phyloP scores from a whole-genome alignment of 2,797 vertebrate species.

The Brotogeris chrysoptera region DNA sequence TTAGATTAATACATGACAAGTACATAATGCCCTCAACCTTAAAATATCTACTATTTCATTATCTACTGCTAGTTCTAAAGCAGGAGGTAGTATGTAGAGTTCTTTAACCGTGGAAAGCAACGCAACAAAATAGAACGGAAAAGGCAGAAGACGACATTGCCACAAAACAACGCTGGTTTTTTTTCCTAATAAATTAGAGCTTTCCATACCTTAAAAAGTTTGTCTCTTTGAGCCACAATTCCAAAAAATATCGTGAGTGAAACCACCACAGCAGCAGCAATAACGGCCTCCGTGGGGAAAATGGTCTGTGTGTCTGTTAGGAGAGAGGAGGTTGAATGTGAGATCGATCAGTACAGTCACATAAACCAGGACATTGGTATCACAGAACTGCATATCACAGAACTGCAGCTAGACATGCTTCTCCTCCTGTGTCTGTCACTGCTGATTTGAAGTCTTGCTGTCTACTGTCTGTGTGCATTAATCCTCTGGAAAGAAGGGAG shows the following conservation, averaged over 20 bases:
- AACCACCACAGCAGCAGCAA: constrained; percentile 85
- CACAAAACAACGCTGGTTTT: not conserved
- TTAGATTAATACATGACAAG: not conserved
- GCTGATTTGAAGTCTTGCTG: not conserved
- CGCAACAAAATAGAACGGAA: not conserved
- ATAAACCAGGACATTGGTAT: not conserved
- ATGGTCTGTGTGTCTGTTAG: constrained; percentile 73
- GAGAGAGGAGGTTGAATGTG: not conserved
- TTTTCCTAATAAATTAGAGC: not conserved
- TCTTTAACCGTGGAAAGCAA: not conserved
- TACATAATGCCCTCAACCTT: not conserved
- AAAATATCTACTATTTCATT: not conserved
- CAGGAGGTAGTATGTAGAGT: not conserved
- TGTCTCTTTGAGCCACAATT: constrained; percentile 77
- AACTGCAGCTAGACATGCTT: not conserved
- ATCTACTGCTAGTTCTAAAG: not conserved
- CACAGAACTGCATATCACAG: not conserved
- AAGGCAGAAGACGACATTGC: not conserved
- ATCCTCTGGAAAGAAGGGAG: not conserved
- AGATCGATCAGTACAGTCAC: not conserved
- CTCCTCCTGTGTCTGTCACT: not conserved
- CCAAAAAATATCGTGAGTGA: constrained; percentile 80
- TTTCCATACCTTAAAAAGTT: constrained; percentile 73
- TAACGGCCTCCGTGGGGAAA: constrained; percentile 82
- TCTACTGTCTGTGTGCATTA: not conserved